phyloP scores from a whole-genome alignment of 2,797 vertebrate species.

The Steatocranus sp. region DNA sequence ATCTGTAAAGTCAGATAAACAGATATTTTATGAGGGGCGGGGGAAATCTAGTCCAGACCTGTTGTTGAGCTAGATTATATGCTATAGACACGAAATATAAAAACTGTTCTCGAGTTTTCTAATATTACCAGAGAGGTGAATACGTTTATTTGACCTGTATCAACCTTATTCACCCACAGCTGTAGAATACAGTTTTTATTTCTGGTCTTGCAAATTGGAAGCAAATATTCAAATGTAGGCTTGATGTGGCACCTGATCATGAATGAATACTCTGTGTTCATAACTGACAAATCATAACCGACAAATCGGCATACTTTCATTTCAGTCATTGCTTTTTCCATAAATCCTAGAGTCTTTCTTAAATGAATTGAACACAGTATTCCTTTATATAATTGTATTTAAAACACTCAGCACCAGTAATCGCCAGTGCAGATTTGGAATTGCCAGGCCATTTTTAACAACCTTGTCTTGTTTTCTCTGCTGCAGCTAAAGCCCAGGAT shows the following conservation, averaged over 20 bases:
- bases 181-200: background rate
- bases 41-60: background rate
- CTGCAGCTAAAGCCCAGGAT: conserved; percentile 94
- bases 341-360: background rate
- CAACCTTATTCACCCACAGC: background rate
- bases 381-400: background rate
- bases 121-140: background rate
- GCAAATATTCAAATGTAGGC: background rate
- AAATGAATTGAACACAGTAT: background rate
- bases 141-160: background rate
- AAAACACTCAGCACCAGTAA: background rate
- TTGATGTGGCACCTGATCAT: background rate
- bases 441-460: background rate
- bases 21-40: background rate
- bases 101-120: background rate
- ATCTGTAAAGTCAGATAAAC: background rate
- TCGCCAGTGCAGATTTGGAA: too few relatives aligned
- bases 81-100: background rate
- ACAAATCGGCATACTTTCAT: background rate
- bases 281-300: background rate
- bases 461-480: background rate
- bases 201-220: background rate
- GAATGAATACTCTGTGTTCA: background rate
- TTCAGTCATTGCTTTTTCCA: background rate
- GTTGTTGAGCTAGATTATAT: background rate